phyloP scores from a whole-genome alignment of 2,797 vertebrate genomes.

The Tiaroga cobitis region DNA sequence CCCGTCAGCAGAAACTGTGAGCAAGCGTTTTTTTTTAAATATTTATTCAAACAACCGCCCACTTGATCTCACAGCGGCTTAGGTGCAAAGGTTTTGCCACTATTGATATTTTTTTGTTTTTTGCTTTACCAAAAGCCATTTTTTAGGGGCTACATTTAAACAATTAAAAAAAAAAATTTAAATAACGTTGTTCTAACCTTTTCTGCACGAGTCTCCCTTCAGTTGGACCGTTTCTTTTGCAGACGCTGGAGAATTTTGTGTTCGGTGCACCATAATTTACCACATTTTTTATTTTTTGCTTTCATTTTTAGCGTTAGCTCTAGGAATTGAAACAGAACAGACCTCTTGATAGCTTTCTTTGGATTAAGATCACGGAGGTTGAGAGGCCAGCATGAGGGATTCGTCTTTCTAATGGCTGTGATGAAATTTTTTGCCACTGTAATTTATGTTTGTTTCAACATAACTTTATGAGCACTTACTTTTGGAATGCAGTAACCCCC shows the following conservation, averaged over 20 bases:
- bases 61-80: slow-evolving; percentile 21
- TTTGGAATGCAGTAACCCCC: slow-evolving; percentile 50
- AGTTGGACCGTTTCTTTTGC: slow-evolving; percentile 13
- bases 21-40: neutral
- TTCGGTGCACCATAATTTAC: neutral
- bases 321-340: slow-evolving; percentile 44
- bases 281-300: neutral
- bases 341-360: slow-evolving; percentile 46
- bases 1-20: slow-evolving; percentile 18
- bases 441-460: slow-evolving; percentile 56
- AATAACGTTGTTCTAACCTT: neutral
- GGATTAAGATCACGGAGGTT: slow-evolving; percentile 36
- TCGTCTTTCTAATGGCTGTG: slow-evolving; percentile 54
- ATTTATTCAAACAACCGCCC: slow-evolving; percentile 17
- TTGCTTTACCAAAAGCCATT: neutral
- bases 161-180: neutral
- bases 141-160: slow-evolving; percentile 11
- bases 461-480: slow-evolving; percentile 59
- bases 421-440: slow-evolving; percentile 52
- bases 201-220: neutral
- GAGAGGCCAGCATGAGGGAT: slow-evolving; percentile 35
- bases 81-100: slow-evolving; percentile 3
- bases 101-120: neutral
- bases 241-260: neutral
- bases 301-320: neutral